Evolutionary conservation across 2,113 vertebrate species (phyloP).

Genomic region (Anolis sagrei): DNA sequence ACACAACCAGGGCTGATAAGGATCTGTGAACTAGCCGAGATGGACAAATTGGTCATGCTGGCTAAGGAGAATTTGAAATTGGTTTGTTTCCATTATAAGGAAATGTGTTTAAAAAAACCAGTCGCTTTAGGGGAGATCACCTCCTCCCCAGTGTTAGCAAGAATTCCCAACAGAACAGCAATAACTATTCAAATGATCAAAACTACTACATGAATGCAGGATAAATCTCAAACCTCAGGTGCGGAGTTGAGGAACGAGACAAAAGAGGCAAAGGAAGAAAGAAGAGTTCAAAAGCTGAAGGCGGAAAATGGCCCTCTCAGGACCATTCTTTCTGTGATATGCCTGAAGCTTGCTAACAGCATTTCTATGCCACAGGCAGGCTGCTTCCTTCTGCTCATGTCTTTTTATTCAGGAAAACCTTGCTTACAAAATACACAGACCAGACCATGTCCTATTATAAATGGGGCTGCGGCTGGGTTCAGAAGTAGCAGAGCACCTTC

Average conservation of each 20-base stretch:
- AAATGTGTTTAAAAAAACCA: too few species aligned
- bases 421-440: too few species aligned
- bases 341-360: constrained; percentile 77
- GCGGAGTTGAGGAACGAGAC: not conserved
- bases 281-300: constrained; percentile 66
- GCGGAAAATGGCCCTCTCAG: constrained; percentile 71
- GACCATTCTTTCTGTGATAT: constrained; percentile 62
- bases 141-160: too few species aligned
- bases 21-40: too few species aligned
- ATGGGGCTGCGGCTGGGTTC: constrained; percentile 81
- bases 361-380: constrained; percentile 68
- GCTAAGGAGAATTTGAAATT: too few species aligned
- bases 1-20: too few species aligned
- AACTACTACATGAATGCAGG: constrained; percentile 75
- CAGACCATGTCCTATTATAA: too few species aligned
- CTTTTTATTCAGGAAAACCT: constrained; percentile 59
- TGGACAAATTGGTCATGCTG: too few species aligned
- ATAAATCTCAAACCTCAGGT: constrained; percentile 58
- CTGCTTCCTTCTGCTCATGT: constrained; percentile 59
- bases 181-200: constrained; percentile 78
- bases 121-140: too few species aligned
- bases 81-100: too few species aligned
- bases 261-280: not conserved
- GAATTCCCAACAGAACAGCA: too few species aligned
- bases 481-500: constrained; percentile 90